Base-by-base conservation (phyloP, 1,140 invertebrate genomes). In the Amyelois transitella region DNA sequence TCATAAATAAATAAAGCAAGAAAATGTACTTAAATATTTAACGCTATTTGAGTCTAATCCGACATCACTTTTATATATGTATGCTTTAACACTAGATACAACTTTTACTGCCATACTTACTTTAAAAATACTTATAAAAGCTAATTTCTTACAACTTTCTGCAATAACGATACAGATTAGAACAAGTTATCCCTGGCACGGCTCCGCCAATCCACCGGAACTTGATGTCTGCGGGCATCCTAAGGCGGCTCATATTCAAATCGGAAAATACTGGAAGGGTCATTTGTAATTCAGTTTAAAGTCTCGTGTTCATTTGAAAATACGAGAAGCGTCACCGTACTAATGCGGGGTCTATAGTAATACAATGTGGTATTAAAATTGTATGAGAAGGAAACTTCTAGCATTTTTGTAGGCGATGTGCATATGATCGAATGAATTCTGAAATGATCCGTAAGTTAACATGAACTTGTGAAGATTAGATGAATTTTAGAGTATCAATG, bases 311-410 rank as follows among this genome's bases (percentile, higher is more conserved):
- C 51, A 70, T 75, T 76, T 74, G 66, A 59, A 57, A 55, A 19
- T 64, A 67, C 69, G 75, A 75, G 75, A 79, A 76, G n/a, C 45
- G 20, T 68, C 53, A 73, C 64, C 53, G 61, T 66, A 64, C 49
- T 57, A 54, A 53, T 54, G 44, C 58, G 51, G 44, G 43, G 25
- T 14, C 59, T 45, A 10, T n/a, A 45, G 38, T 43, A 53, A 44
- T 45, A 45, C 43, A 53, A 53, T 43, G 25, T 12, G 28, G 14
- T 53, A 63, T 63, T 52, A 52, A 63, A 63, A 24, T 53, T 63
- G 24, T 53, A 59, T 63, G 55, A 63, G 56, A 45, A 14, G 32
- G 17, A 38, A 38, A 14, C 2, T 38, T 38, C 32, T 38, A 8
- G 32, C 17, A 14, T 38, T 38, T 38, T 38, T 38, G 3, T 32